phyloP scores from a whole-genome alignment of 2,888 invertebrate species.

The Pyrrhosoma nymphula region DNA sequence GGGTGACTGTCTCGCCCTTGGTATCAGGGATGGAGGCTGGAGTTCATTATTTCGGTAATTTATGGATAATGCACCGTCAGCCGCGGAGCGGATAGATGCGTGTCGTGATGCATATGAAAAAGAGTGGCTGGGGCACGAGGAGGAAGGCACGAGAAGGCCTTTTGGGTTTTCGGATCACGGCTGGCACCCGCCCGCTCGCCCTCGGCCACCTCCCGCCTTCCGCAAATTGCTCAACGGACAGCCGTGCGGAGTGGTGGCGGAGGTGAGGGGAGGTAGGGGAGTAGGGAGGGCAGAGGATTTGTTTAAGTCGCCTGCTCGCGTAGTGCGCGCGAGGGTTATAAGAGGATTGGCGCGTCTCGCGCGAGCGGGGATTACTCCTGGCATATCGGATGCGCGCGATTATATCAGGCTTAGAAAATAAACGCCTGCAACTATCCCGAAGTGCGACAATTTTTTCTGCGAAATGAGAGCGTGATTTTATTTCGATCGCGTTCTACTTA shows the following conservation, averaged over 20 bases:
- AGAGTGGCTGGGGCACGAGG: neutral
- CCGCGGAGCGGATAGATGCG: neutral
- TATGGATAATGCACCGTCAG: neutral
- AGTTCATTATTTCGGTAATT: neutral
- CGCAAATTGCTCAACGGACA: neutral
- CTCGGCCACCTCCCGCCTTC: neutral
- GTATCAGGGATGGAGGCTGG: neutral
- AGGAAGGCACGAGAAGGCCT: neutral
- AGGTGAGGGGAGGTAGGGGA: too few relatives aligned
- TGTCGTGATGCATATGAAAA: neutral
- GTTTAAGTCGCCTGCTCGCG: too few relatives aligned
- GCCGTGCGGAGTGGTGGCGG: too few relatives aligned
- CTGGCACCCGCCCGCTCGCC: neutral
- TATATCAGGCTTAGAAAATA: too few relatives aligned
- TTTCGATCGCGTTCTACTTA: too few relatives aligned
- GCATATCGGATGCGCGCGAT: too few relatives aligned
- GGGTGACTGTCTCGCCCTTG: neutral
- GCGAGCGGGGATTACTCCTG: too few relatives aligned
- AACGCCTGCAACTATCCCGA: too few relatives aligned
- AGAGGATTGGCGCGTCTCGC: too few relatives aligned
- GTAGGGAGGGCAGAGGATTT: neutral
- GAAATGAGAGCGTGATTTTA: too few relatives aligned
- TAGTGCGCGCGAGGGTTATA: too few relatives aligned
- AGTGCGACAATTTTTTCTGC: too few relatives aligned
- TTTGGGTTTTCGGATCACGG: neutral